Base-by-base conservation (phyloP, 2,888 invertebrate species). In the Drosophila mettleri region DNA sequence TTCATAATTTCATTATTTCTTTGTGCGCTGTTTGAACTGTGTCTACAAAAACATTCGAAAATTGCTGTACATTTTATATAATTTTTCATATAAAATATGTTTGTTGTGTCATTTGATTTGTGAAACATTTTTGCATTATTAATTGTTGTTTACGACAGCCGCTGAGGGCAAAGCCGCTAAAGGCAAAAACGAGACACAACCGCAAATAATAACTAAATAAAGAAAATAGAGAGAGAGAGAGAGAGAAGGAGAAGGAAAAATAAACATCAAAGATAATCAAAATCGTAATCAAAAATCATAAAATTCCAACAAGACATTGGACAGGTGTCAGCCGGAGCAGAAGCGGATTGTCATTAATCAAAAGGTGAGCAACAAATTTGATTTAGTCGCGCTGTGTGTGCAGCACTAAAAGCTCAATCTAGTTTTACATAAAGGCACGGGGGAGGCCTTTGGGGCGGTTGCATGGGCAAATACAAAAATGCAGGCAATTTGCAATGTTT, bases 71-170 rank as follows among this genome's bases (percentile, higher is more conserved):
- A 18, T 6, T 29, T 18, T 39, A 16, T 29, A 36, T 63, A n/a
- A 22, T 14, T 31, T 45, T 14, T 38, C n/a, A 48, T 62, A 64
- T 24, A 33, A 29, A 48, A 31, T 59, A 18, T 5, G 18, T 62
- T 80, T 16, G 34, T 51, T 34, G 80, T 80, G 75, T 39, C 55
- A 65, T 67, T 60, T 69, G 72, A 72, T 66, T 78, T 80, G 77
- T 72, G 77, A 43, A 41, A 49, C 51, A 63, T 74, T 69, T 76
- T 66, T 72, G 68, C 80, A 67, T 83, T 66, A 69, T 78, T 80
- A 53, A 83, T 82, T 84, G 63, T 54, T 51, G 62, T 78, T 80
- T 67, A 69, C 72, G 54, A 65, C 54, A 55, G 29, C 52, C 45
- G 29, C 22, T 18, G 22, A 48, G 48, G 48, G 31, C 31, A 20